Base-by-base conservation (phyloP, 1,140 invertebrate species). In the Lepidurus arcticus region DNA sequence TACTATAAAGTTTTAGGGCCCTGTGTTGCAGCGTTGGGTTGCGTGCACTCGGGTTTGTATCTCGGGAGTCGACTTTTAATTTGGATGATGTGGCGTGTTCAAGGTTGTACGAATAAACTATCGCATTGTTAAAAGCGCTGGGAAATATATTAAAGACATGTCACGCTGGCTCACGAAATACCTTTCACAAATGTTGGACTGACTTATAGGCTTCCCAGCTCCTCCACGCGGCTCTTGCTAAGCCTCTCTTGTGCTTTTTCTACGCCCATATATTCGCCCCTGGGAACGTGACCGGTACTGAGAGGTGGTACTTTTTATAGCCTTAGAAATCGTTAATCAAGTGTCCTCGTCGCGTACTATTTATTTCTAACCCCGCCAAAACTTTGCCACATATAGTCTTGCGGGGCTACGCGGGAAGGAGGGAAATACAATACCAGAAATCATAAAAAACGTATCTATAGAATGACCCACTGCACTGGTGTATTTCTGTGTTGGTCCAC, bases 1-100 rank as follows among this genome's bases (percentile, higher is more conserved):
- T 65, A 65, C n/a, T 65, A 65, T 65, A 65, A 65, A 65, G 16
- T 65, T 65, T 65, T 65, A 65, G 53, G 53, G 21, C n/a, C 53
- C 16, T 65, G 1, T 21, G 0, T 65, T n/a, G 53, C 53, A 65
- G 53, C 53, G n/a, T 65, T 34, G 34, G 34, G 34, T 65, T 65
- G 53, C 53, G 53, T 65, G 53, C 53, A 65, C 53, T 65, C 53
- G 53, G 53, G 53, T 65, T 65, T 65, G 16, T 34, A 34, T 65
- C 53, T 21, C 13, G 16, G 21, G 53, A 65, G 21, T 21, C 53
- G 16, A 65, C 53, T 65, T 21, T 65, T 65, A 65, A 65, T 65
- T 21, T 65, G n/a, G 16, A 65, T 21, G 53, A 65, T 65, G 53
- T 65, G 21, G 53, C 53, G 53, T 65, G 53, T 21, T 65, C 53